A percentile compares a stretch with the other conserved stretches of the same genome.
phyloP scores from a whole-genome alignment of 2,888 invertebrate genomes.

The Athalia cordata region DNA sequence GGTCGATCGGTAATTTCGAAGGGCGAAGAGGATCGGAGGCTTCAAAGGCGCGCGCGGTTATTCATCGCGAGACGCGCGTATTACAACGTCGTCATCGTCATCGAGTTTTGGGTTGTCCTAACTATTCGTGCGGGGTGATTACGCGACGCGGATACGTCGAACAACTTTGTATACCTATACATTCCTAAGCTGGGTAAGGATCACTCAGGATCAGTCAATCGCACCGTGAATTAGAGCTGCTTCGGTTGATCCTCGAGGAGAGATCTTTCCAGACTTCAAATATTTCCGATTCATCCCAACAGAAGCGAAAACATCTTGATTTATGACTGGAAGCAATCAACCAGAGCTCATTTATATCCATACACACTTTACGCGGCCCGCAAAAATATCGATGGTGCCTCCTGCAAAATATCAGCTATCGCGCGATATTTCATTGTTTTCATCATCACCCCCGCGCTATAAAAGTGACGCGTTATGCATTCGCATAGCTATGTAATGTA shows the following conservation, averaged over 20 bases:
- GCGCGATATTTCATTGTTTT: conserved; percentile 53
- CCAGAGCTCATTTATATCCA: conserved; percentile 52
- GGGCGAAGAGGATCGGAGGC: background rate
- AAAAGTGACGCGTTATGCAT: no score
- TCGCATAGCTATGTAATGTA: no score
- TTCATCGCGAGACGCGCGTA: background rate
- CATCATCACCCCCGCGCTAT: background rate
- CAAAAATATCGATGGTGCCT: conserved; percentile 4
- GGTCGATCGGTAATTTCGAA: conserved; percentile 28
- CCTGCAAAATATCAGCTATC: conserved; percentile 26
- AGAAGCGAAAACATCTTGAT: conserved; percentile 53
- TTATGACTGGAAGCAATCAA: conserved; percentile 53
- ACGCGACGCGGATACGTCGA: no score
- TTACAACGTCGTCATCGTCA: background rate
- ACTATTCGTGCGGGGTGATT: no score
- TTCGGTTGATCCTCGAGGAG: background rate
- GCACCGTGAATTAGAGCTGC: conserved; percentile 10
- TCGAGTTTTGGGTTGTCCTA: no score
- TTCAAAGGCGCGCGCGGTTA: conserved; percentile 10
- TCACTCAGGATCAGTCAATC: no score
- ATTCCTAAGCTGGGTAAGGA: no score
- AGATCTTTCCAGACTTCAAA: conserved; percentile 13
- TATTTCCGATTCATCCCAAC: background rate
- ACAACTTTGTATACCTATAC: no score
- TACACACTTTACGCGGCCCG: conserved; percentile 43